Evolutionary conservation across 1,140 invertebrate species (phyloP).

Genomic region (Trypoxylus dichotomus): DNA sequence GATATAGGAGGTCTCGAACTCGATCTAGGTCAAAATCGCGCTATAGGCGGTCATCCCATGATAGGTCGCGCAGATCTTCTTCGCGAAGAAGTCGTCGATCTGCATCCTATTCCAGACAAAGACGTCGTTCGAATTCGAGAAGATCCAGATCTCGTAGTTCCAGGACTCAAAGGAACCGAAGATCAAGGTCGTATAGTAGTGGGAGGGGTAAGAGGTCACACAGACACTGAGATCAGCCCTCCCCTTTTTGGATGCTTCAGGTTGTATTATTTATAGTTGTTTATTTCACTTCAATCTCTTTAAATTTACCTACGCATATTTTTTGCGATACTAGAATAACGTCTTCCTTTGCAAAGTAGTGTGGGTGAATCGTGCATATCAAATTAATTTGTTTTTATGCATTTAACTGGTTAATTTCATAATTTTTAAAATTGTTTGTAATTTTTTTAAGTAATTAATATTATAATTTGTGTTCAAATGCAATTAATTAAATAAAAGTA

Average conservation of each 20-base stretch:
- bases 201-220: slow-evolving; percentile 50
- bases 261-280: slow-evolving; percentile 18
- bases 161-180: slow-evolving; percentile 33
- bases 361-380: not conserved
- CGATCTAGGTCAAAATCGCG: slow-evolving; percentile 25
- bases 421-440: not conserved
- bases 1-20: not conserved
- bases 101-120: slow-evolving; percentile 33
- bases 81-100: slow-evolving; percentile 26
- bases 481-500: no score
- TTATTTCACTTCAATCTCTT: not conserved
- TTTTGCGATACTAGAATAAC: not conserved
- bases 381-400: no score
- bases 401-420: no score
- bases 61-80: slow-evolving; percentile 13
- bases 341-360: not conserved
- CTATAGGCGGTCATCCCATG: not conserved
- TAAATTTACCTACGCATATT: not conserved
- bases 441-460: no score
- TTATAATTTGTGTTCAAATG: no score
- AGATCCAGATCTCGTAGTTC: slow-evolving; percentile 32
- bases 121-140: slow-evolving; percentile 31
- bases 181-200: slow-evolving; percentile 41
- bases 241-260: slow-evolving; percentile 7
- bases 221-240: slow-evolving; percentile 41